phyloP scores from a whole-genome alignment of 1,140 invertebrate species.

The Ptiloglossa arizonensis region DNA sequence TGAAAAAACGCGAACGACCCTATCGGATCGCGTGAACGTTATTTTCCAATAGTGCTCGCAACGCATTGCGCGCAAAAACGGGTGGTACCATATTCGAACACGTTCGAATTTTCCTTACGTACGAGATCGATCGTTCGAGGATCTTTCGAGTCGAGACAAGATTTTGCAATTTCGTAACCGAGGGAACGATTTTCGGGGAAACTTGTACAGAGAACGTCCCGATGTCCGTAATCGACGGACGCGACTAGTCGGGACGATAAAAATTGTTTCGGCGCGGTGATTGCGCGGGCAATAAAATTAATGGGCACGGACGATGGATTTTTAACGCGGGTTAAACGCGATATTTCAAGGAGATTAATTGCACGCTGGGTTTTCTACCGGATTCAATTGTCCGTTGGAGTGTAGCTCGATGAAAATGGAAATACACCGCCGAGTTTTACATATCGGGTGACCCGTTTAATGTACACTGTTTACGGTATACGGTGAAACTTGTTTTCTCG shows the following conservation, averaged over 20 bases:
- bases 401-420: not conserved
- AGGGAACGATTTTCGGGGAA: too few relatives aligned
- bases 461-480: not conserved
- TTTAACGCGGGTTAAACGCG: conserved; percentile 18
- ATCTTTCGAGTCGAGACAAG: too few relatives aligned
- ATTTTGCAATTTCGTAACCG: too few relatives aligned
- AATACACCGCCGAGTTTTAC: not conserved
- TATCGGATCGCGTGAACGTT: too few relatives aligned
- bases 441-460: not conserved
- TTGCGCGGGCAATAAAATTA: conserved; percentile 17
- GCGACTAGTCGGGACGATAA: conserved; percentile 9
- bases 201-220: too few relatives aligned
- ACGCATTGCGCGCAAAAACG: too few relatives aligned
- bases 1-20: too few relatives aligned
- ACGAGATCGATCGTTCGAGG: too few relatives aligned
- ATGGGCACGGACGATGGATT: conserved; percentile 12
- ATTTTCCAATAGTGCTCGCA: too few relatives aligned
- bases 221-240: too few relatives aligned
- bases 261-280: conserved; percentile 25
- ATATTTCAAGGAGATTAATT: conserved; percentile 17
- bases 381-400: not conserved
- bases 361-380: not conserved
- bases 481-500: not conserved
- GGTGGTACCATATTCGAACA: too few relatives aligned
- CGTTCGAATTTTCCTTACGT: too few relatives aligned